Evolutionary conservation across 2,888 invertebrate species (phyloP).

Genomic region (Morpho helenor): DNA sequence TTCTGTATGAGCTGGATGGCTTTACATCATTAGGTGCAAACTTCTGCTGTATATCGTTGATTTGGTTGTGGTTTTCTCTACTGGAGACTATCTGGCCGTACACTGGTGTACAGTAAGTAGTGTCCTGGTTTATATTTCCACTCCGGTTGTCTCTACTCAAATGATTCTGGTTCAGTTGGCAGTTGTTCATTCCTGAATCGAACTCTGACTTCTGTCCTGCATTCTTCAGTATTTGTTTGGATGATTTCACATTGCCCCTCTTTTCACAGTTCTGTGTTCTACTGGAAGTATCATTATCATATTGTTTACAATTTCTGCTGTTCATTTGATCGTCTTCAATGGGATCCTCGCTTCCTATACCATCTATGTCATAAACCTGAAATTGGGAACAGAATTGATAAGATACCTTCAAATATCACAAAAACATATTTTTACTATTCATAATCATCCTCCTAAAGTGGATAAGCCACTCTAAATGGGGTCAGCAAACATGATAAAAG

Average conservation of each 20-base stretch:
- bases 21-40: conserved; percentile 56
- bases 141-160: conserved; percentile 47
- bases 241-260: conserved; percentile 61
- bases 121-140: conserved; percentile 49
- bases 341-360: conserved; percentile 60
- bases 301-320: conserved; percentile 37
- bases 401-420: too few relatives aligned
- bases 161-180: conserved; percentile 56
- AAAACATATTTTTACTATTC: too few relatives aligned
- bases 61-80: conserved; percentile 71
- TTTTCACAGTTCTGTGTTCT: conserved; percentile 40
- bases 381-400: conserved; percentile 16
- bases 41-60: conserved; percentile 71
- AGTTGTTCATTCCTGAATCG: conserved; percentile 74
- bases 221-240: conserved; percentile 69
- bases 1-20: conserved; percentile 67
- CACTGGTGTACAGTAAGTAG: conserved; percentile 69
- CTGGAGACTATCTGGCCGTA: conserved; percentile 73
- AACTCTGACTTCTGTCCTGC: conserved; percentile 73
- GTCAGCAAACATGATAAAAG: too few relatives aligned
- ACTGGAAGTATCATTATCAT: conserved; percentile 44
- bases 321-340: conserved; percentile 58
- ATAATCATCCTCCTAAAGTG: too few relatives aligned
- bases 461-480: too few relatives aligned
- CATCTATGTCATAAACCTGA: conserved; percentile 74